Percentiles rank a stretch among this genome's conserved stretches.
Evolutionary conservation across 2,113 vertebrate species (phyloP).

Genomic region (Cettia cetti): DNA sequence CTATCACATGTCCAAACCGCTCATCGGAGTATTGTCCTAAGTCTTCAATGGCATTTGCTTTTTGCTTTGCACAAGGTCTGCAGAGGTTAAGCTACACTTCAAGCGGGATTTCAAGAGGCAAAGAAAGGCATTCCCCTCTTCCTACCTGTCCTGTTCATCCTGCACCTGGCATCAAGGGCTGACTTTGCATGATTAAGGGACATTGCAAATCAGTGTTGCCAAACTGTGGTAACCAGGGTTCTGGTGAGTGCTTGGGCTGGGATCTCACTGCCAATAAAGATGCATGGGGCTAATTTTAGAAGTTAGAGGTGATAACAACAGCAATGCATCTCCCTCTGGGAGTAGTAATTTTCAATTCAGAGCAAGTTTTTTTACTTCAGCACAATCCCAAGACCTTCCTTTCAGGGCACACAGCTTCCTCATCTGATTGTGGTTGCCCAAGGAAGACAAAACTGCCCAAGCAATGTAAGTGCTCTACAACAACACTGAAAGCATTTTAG

Average conservation of each 20-base stretch:
- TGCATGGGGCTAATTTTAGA: neutral
- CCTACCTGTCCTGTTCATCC: neutral
- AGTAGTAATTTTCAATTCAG: neutral
- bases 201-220: neutral
- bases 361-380: neutral
- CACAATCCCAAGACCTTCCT: accelerated
- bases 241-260: neutral
- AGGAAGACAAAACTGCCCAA: neutral
- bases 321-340: neutral
- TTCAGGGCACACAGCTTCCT: neutral
- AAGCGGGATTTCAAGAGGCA: slow-evolving; percentile 1
- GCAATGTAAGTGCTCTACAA: neutral
- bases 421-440: neutral
- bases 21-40: neutral
- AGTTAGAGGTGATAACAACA: accelerated
- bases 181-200: neutral
- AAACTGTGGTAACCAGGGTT: neutral
- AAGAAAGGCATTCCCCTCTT: neutral
- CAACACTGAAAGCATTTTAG: neutral
- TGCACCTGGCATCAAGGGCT: neutral
- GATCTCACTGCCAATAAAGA: neutral
- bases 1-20: neutral
- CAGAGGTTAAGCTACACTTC: slow-evolving; percentile 21
- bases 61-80: slow-evolving; percentile 41
- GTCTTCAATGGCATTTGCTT: slow-evolving; percentile 5